A percentile compares a stretch with the other conserved stretches of the same genome.
Evolutionary conservation across 2,113 vertebrate species (phyloP).

Genomic region (Otis tarda): DNA sequence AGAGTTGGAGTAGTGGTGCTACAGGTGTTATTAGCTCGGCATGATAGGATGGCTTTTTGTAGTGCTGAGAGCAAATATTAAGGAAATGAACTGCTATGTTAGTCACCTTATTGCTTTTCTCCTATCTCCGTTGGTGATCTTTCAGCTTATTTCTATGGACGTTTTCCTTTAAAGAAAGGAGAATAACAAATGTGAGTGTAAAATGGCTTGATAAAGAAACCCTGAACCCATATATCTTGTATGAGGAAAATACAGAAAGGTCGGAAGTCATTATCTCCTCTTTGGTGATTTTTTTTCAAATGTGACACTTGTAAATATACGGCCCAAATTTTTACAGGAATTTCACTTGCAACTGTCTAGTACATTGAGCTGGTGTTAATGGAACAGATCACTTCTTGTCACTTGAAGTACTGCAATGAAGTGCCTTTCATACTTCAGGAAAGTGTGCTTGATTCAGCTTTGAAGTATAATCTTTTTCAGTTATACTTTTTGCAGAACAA

Average conservation of each 20-base stretch:
- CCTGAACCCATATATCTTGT: not conserved
- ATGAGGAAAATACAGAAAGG: not conserved
- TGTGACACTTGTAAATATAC: not conserved
- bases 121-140: not conserved
- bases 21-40: not conserved
- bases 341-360: not conserved
- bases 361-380: not conserved
- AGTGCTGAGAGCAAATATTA: not conserved
- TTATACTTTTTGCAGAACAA: not conserved
- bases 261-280: not conserved
- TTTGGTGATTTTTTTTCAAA: not conserved
- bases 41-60: not conserved
- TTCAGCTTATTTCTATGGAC: not conserved
- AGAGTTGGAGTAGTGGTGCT: not conserved
- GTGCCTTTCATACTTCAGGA: not conserved
- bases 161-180: not conserved
- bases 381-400: not conserved
- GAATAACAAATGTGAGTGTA: not conserved
- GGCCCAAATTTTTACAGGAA: too few relatives aligned
- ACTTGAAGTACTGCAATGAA: not conserved
- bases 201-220: not conserved
- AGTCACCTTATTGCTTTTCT: not conserved
- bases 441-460: not conserved
- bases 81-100: not conserved
- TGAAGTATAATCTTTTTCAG: not conserved